phyloP scores from a whole-genome alignment of 2,888 invertebrate species.

The Pachycephus smyrnensis region DNA sequence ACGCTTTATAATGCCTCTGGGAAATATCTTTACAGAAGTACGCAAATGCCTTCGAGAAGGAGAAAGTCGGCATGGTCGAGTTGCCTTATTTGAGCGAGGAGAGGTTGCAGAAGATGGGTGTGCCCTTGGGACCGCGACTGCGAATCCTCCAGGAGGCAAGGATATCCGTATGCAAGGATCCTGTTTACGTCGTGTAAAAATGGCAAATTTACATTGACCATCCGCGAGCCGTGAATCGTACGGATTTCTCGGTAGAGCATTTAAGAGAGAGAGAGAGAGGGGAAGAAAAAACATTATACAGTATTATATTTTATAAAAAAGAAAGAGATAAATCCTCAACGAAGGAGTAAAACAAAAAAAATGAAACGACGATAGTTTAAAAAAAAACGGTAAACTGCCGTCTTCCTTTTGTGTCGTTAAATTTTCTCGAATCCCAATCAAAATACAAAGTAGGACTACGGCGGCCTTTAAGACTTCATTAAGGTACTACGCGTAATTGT shows the following conservation, averaged over 20 bases:
- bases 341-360: neutral
- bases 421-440: neutral
- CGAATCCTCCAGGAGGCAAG: slow-evolving; percentile 90
- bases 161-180: slow-evolving; percentile 74
- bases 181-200: slow-evolving; percentile 69
- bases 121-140: slow-evolving; percentile 90
- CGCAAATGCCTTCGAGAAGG: slow-evolving; percentile 83
- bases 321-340: neutral
- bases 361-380: neutral
- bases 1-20: neutral
- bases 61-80: slow-evolving; percentile 90
- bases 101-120: slow-evolving; percentile 85
- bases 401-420: neutral
- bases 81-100: slow-evolving; percentile 92
- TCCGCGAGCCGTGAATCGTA: neutral
- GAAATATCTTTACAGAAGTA: slow-evolving; percentile 79
- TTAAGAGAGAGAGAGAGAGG: no score
- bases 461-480: neutral
- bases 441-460: neutral
- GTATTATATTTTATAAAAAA: neutral
- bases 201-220: neutral
- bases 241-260: neutral
- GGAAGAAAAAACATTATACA: neutral
- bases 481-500: neutral
- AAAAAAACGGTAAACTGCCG: neutral